These are phyloP conservation scores for Parnassius smintheus DNA, from an alignment of 2,888 invertebrate genomes.

Conservation along the genomic window DNA sequence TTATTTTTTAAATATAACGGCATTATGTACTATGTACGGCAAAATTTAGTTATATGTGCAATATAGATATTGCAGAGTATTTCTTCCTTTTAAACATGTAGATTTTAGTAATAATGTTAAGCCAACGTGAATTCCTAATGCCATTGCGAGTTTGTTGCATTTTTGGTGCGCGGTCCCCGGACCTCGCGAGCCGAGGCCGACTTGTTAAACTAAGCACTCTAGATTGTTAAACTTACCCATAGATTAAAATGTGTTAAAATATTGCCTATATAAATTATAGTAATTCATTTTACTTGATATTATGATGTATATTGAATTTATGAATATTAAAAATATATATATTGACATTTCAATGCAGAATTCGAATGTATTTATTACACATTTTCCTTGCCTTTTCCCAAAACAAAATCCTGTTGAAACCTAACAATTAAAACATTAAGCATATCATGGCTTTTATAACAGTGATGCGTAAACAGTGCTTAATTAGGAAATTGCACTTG, in stretches of 20 bases:
- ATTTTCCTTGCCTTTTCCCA: too few relatives aligned
- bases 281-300: constrained; percentile 81
- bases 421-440: too few relatives aligned
- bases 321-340: constrained; percentile 81
- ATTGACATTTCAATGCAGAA: constrained; percentile 75
- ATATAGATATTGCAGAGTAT: constrained; percentile 59
- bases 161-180: constrained; percentile 35
- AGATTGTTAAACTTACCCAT: constrained; percentile 80
- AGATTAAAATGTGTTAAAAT: constrained; percentile 81
- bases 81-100: constrained; percentile 56
- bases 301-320: constrained; percentile 82
- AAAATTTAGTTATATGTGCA: constrained; percentile 60
- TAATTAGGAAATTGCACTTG: too few relatives aligned
- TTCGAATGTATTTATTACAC: constrained; percentile 13
- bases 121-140: constrained; percentile 77
- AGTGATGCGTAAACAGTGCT: too few relatives aligned
- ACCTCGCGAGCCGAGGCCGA: constrained; percentile 36
- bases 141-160: constrained; percentile 71
- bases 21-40: constrained; percentile 67
- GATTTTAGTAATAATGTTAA: constrained; percentile 48
- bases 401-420: too few relatives aligned
- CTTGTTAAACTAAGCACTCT: constrained; percentile 72
- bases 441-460: too few relatives aligned
- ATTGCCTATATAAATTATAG: constrained; percentile 81
- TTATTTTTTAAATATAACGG: constrained; percentile 61